Evolutionary conservation across 2,797 vertebrate genomes (phyloP).

Genomic region (Emydoidea blandingii): DNA sequence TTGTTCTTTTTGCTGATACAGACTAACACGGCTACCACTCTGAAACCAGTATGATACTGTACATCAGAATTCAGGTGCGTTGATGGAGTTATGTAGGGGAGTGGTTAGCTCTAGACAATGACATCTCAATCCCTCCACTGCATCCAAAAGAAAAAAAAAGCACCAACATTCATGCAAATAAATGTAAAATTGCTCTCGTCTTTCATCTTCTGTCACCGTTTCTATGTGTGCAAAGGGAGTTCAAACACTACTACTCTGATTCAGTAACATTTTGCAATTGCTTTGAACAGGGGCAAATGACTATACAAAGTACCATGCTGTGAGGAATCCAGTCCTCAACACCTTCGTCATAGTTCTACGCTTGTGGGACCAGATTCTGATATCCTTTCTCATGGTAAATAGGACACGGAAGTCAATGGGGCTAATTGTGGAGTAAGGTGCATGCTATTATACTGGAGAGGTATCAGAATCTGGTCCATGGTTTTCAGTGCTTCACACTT

Average conservation of each 20-base stretch:
- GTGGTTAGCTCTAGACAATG: not conserved
- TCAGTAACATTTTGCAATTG: not conserved
- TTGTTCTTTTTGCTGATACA: too few species aligned
- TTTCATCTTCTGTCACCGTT: not conserved
- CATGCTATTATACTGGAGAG: not conserved
- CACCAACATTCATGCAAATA: not conserved
- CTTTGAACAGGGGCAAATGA: not conserved
- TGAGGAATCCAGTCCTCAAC: not conserved
- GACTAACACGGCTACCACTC: too few species aligned
- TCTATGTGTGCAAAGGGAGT: not conserved
- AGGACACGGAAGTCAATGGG: not conserved
- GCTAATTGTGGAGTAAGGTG: not conserved
- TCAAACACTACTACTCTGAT: not conserved
- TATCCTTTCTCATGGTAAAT: not conserved
- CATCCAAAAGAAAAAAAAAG: not conserved
- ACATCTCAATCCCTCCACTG: not conserved
- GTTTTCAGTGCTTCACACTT: not conserved
- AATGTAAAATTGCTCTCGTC: not conserved
- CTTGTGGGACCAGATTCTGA: not conserved
- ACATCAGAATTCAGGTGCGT: not conserved
- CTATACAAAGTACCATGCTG: too few species aligned
- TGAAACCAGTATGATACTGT: not conserved
- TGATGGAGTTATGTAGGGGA: not conserved
- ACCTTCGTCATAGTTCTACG: not conserved
- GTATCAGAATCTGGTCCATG: not conserved